Conservation (phyloP, 1,140 invertebrate species). For the Euglossa dilemma region DNA sequence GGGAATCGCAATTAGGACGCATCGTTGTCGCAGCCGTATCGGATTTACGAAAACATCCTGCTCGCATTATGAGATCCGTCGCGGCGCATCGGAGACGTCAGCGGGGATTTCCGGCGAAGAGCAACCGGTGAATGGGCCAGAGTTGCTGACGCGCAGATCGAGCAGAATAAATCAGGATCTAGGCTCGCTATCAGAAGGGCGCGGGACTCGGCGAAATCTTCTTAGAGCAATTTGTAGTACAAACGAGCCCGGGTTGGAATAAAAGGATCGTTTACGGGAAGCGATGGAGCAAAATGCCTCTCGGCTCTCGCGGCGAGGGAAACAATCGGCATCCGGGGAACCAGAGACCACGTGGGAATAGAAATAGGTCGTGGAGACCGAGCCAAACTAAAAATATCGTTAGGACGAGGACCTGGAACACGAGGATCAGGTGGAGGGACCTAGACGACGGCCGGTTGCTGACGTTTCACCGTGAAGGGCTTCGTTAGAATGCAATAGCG, state of each 20-base stretch:
- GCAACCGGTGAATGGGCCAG: neutral
- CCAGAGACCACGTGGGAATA: slow-evolving; percentile 8
- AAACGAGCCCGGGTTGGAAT: slow-evolving; percentile 63
- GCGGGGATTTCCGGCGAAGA: slow-evolving; percentile 4
- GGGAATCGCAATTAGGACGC: neutral
- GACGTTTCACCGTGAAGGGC: too few relatives aligned
- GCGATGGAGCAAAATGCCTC: slow-evolving; percentile 63
- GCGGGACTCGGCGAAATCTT: slow-evolving; percentile 63
- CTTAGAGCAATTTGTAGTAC: slow-evolving; percentile 74
- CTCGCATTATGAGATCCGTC: neutral
- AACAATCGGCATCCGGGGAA: slow-evolving; percentile 35
- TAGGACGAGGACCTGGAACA: too few relatives aligned
- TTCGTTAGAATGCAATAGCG: too few relatives aligned
- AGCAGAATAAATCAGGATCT: slow-evolving; percentile 65
- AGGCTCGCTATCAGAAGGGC: slow-evolving; percentile 52
- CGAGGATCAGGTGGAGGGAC: too few relatives aligned
- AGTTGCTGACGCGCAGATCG: slow-evolving; percentile 57
- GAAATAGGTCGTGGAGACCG: neutral
- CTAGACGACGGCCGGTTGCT: too few relatives aligned
- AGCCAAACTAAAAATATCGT: neutral
- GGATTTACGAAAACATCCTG: slow-evolving; percentile 12
- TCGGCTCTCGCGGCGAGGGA: slow-evolving; percentile 17
- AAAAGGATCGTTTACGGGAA: slow-evolving; percentile 66
- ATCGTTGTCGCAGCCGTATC: neutral
- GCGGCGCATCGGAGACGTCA: neutral